Conservation (phyloP, 2,113 vertebrate genomes). For the Jacana jacana region DNA sequence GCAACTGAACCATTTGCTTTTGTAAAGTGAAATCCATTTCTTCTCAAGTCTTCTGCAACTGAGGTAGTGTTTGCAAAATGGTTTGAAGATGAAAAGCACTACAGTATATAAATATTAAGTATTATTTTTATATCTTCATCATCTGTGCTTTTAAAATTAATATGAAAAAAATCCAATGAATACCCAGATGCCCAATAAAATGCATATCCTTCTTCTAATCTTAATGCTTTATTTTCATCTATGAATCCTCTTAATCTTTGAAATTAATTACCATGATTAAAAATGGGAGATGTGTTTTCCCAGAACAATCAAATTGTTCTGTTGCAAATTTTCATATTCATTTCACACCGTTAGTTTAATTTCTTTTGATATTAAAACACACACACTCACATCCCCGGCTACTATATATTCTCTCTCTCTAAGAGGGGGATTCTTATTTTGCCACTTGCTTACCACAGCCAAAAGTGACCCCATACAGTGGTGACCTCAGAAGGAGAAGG, state of each 20-base stretch:
- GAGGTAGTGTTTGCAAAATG: neutral
- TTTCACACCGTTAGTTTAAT: slow-evolving; percentile 16
- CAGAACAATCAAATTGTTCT: slow-evolving; percentile 56
- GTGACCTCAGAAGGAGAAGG: neutral
- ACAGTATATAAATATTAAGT: slow-evolving; percentile 5
- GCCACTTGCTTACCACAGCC: neutral
- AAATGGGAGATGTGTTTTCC: slow-evolving; percentile 48
- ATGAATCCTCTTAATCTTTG: slow-evolving; percentile 53
- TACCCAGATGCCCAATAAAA: slow-evolving; percentile 12
- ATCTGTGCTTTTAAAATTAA: slow-evolving; percentile 41
- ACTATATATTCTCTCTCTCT: neutral
- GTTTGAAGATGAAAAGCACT: slow-evolving; percentile 4
- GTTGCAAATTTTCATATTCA: neutral
- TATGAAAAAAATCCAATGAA: neutral
- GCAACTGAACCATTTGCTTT: neutral
- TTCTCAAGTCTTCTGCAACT: neutral
- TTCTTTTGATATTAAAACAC: neutral
- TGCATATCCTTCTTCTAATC: slow-evolving; percentile 16
- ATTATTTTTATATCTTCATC: slow-evolving; percentile 53
- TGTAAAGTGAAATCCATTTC: slow-evolving; percentile 2
- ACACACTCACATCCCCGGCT: neutral
- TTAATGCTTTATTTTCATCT: slow-evolving; percentile 41
- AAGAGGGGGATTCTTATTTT: neutral
- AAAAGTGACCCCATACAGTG: neutral
- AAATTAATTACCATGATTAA: slow-evolving; percentile 66